Conservation (phyloP, 2,113 vertebrate species). For the Catharus fuscescens region DNA sequence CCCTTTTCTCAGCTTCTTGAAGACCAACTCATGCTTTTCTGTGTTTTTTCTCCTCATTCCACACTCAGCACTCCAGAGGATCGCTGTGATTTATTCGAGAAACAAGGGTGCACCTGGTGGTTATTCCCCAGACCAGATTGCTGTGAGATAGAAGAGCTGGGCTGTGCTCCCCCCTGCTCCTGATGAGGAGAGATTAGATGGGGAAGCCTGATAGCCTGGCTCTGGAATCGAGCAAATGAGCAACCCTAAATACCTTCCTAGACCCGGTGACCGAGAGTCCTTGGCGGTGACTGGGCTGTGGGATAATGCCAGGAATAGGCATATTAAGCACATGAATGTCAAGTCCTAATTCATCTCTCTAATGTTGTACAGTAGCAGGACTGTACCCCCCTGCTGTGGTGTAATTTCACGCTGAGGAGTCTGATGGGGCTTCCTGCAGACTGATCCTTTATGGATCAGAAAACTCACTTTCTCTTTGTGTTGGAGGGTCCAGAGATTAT, state of each 20-base stretch:
- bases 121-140: background rate
- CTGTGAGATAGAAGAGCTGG: background rate
- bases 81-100: background rate
- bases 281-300: conserved; percentile 50
- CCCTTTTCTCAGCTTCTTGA: background rate
- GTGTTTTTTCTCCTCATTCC: background rate
- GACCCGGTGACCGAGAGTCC: conserved; percentile 21
- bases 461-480: conserved; percentile 81
- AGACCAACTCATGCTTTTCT: background rate
- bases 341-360: conserved; percentile 76
- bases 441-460: conserved; percentile 88
- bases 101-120: background rate
- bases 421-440: conserved; percentile 81
- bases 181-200: conserved; percentile 27
- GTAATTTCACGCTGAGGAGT: conserved; percentile 85
- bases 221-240: conserved; percentile 39
- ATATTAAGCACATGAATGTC: conserved; percentile 72
- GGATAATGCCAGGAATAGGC: conserved; percentile 61
- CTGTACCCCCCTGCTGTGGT: conserved; percentile 76
- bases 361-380: conserved; percentile 75
- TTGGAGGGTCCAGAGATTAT: conserved; percentile 70
- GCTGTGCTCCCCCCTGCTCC: background rate
- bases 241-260: conserved; percentile 32
- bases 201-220: conserved; percentile 27
- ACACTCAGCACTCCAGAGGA: background rate